These are phyloP conservation scores for Harpalus rufipes DNA, from an alignment of 2,888 invertebrate genomes.

Conservation along the genomic window DNA sequence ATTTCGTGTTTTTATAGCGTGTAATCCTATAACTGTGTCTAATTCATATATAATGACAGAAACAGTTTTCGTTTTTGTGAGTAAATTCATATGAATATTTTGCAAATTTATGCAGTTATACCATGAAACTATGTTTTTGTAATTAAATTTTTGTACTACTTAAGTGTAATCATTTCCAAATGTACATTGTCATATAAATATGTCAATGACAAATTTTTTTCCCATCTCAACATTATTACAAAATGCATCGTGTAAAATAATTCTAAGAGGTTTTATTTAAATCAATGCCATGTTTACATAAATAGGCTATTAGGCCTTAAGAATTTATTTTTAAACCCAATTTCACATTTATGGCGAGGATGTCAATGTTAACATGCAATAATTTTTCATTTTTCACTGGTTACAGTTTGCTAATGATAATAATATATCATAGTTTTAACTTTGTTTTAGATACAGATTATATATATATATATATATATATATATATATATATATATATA, in stretches of 20 bases:
- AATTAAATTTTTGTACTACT: neutral
- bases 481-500: too few species aligned
- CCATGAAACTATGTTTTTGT: neutral
- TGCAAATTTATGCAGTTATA: conserved; percentile 16
- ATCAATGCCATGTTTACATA: conserved; percentile 1
- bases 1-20: neutral
- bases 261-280: neutral
- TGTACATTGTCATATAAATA: conserved; percentile 29
- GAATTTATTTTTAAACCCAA: conserved; percentile 41
- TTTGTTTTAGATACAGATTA: conserved; percentile 21
- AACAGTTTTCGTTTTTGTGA: conserved; percentile 30
- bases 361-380: conserved; percentile 12
- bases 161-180: conserved; percentile 8
- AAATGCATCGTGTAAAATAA: neutral
- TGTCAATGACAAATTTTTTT: conserved; percentile 27
- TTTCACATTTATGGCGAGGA: conserved; percentile 15
- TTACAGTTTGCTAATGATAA: conserved; percentile 17
- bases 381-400: neutral
- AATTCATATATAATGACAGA: conserved; percentile 24
- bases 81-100: conserved; percentile 1
- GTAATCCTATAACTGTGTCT: neutral
- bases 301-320: conserved; percentile 45
- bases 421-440: neutral
- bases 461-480: too few species aligned
- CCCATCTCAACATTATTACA: conserved; percentile 1